Evolutionary conservation across 1,140 invertebrate genomes (phyloP), one percentile per base, ranked within the genome.

Genomic region (Triops longicaudatus): DNA sequence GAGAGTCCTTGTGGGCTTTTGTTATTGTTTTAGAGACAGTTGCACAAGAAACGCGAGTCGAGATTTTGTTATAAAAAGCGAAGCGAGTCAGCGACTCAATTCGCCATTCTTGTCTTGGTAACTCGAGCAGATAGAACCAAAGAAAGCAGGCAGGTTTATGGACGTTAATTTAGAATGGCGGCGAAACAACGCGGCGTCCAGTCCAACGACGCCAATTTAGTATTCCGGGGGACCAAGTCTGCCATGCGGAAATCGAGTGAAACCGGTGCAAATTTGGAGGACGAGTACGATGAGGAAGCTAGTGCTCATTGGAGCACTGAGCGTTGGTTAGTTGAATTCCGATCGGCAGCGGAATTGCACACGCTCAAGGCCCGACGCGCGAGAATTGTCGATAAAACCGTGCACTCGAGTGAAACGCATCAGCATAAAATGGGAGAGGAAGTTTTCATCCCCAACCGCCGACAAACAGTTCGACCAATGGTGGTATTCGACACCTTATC

Each of bases 261-360:
- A 17, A 63, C 3, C 50, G 22, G 17, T 37, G 31, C 31, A 37
- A 37, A 37, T 37, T 37, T 37, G 31, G 31, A 37, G 7, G 31
- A 37, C 31, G 31, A 37, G 9, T 17, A 63, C 14, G 50, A 63
- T 22, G 50, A 63, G 14, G 50, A 63, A 3, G 50, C 50, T 17
- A 63, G 50, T 22, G 22, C 17, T 63, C 14, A 63, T 22, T 63
- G 50, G 50, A 63, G 50, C 22, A 63, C 50, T 0, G 50, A 63
- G 50, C 50, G 50, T 63, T 63, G 50, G 50, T 63, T 63, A 63
- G 50, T 63, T 14, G 50, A 63, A 63, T 63, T 63, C 50, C 50
- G 50, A 63, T 63, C 50, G 22, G 50, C 50, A 22, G 6, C 50
- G 50, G 50, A 63, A 63, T 63, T 63, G 14, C 50, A 63, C 50